Conservation (phyloP, 2,797 vertebrate genomes). For the Hozukius guyotensis region DNA sequence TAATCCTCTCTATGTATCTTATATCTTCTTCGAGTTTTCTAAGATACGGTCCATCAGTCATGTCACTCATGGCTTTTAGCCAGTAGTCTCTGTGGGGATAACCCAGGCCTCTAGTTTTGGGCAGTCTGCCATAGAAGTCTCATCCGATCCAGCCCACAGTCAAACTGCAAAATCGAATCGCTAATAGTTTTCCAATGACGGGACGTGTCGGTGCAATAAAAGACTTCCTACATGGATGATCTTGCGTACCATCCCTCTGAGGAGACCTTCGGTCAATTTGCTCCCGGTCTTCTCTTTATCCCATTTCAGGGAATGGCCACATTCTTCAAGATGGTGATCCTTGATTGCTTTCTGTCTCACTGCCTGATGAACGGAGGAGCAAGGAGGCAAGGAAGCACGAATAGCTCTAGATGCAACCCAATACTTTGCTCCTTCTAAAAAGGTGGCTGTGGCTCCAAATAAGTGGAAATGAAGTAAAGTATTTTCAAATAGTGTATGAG, state of each 20-base stretch:
- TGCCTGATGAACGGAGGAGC: neutral
- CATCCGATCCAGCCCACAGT: constrained; percentile 6
- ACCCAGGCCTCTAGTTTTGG: neutral
- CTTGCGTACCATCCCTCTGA: neutral
- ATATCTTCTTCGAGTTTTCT: neutral
- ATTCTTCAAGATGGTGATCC: neutral
- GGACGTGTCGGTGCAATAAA: neutral
- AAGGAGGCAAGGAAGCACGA: neutral
- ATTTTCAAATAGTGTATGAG: neutral
- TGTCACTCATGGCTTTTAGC: neutral
- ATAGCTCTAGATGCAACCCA: neutral
- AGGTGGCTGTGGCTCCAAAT: neutral
- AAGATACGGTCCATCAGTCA: neutral
- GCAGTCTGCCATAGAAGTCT: neutral
- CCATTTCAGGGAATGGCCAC: neutral
- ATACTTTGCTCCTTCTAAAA: neutral
- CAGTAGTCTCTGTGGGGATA: neutral
- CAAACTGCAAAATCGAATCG: neutral
- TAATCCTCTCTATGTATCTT: neutral
- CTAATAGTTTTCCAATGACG: constrained; percentile 12
- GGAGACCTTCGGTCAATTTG: neutral
- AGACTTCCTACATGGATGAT: neutral
- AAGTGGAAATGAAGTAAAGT: neutral
- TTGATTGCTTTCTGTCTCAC: neutral
- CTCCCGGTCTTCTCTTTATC: neutral